Conservation (phyloP, 2,888 invertebrate genomes). For the Ennomos erosarius region DNA sequence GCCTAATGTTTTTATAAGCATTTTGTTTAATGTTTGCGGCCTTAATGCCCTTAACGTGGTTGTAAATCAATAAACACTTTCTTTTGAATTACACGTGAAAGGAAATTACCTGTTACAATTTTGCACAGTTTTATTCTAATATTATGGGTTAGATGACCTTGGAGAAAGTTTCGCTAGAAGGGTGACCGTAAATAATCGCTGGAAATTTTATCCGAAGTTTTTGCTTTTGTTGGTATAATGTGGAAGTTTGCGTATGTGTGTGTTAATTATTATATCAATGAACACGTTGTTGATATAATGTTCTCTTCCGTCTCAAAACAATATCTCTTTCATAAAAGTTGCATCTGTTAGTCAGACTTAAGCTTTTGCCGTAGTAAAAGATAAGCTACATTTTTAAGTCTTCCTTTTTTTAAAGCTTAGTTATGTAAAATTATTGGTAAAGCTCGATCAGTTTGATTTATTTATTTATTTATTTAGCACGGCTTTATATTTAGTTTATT, state of each 20-base stretch:
- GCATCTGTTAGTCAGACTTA: conserved; percentile 54
- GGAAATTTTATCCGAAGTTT: background rate
- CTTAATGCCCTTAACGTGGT: conserved; percentile 58
- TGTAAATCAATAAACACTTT: conserved; percentile 78
- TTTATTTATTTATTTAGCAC: too few species aligned
- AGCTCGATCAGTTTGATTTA: too few species aligned
- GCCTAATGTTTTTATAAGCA: conserved; percentile 29
- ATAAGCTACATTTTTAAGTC: conserved; percentile 28
- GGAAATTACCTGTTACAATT: conserved; percentile 74
- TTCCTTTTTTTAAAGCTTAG: too few species aligned
- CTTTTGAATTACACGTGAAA: conserved; percentile 54
- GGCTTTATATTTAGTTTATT: too few species aligned
- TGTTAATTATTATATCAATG: conserved; percentile 44
- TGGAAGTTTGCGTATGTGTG: background rate
- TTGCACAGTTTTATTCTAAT: conserved; percentile 53
- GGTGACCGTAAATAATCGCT: conserved; percentile 12
- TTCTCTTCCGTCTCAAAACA: conserved; percentile 54
- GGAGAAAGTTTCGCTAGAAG: conserved; percentile 38
- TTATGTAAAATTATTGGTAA: too few species aligned
- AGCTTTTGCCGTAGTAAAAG: conserved; percentile 26
- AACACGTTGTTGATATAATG: conserved; percentile 35
- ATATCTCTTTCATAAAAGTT: conserved; percentile 60
- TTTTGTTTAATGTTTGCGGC: conserved; percentile 69
- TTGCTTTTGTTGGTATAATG: background rate
- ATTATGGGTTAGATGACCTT: conserved; percentile 28